These are phyloP conservation scores for Cirrhinus mrigala DNA, from an alignment of 2,797 vertebrate genomes.

Conservation along the genomic window DNA sequence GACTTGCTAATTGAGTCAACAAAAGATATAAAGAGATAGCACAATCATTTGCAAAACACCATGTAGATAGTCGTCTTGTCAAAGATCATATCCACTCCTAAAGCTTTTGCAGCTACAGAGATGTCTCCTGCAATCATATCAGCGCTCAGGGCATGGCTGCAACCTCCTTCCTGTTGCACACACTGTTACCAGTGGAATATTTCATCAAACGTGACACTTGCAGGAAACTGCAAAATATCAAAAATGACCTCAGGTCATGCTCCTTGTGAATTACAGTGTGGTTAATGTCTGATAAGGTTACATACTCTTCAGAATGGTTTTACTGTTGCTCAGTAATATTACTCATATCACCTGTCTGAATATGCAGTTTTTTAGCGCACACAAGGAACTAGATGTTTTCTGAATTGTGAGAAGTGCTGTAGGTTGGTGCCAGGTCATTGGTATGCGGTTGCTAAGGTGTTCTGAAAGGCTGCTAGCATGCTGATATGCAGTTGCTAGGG, in stretches of 20 bases:
- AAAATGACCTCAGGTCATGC: neutral
- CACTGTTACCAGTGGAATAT: neutral
- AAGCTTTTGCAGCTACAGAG: conserved; percentile 18
- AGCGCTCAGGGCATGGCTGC: neutral
- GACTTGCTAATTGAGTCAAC: neutral
- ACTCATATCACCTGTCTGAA: neutral
- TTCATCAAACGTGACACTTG: conserved; percentile 6
- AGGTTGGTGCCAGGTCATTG: neutral
- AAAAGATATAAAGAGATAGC: neutral
- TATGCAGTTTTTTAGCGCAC: neutral
- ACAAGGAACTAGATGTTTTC: neutral
- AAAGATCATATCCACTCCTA: conserved; percentile 9
- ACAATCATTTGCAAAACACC: neutral
- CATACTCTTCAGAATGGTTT: neutral
- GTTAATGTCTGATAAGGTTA: neutral
- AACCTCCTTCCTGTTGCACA: conserved; percentile 28
- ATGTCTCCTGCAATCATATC: conserved; percentile 26
- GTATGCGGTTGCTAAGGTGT: neutral
- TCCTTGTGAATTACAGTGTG: neutral
- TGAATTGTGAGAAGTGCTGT: conserved; percentile 2
- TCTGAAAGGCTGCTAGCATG: neutral
- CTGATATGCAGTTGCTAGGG: neutral
- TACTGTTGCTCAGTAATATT: neutral
- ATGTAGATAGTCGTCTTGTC: conserved; percentile 27
- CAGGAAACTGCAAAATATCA: conserved; percentile 18